These are phyloP conservation scores for Myrmecobius fasciatus DNA, from an alignment of 2,113 vertebrate genomes.

Conservation along the genomic window DNA sequence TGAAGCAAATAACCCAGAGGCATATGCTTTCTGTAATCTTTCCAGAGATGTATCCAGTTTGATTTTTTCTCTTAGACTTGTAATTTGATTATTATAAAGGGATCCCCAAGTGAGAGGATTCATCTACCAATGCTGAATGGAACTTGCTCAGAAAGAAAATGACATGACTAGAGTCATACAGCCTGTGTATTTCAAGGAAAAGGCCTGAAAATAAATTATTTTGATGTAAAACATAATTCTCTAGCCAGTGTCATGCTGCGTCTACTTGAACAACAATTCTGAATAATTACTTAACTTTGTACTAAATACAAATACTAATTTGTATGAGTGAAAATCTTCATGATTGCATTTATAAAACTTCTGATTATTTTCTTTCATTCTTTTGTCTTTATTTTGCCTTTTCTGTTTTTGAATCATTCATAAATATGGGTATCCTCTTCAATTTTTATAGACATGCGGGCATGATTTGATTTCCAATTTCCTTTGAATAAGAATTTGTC, in stretches of 20 bases:
- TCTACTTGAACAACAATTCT: background rate
- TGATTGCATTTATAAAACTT: slow-evolving; percentile 13
- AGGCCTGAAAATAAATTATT: background rate
- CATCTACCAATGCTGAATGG: background rate
- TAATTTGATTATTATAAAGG: background rate
- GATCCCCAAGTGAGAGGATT: background rate
- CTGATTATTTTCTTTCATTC: slow-evolving; percentile 4
- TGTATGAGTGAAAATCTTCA: background rate
- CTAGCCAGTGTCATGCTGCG: background rate
- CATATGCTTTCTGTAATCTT: background rate
- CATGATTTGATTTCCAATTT: background rate
- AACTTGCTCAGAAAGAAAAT: background rate
- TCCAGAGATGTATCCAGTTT: background rate
- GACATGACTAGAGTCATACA: background rate
- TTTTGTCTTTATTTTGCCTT: background rate
- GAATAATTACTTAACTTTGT: slow-evolving; percentile 35
- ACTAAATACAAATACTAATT: too few relatives aligned
- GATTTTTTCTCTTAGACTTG: background rate
- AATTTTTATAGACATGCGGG: slow-evolving; percentile 17
- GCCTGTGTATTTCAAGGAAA: background rate
- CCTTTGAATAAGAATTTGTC: background rate
- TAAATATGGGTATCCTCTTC: background rate
- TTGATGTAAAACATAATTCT: background rate
- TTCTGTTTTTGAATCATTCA: background rate
- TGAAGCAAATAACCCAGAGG: background rate